Evolutionary conservation across 2,888 invertebrate species (phyloP), one percentile per base, ranked within the genome.

Genomic region (Caenorhabditis wallacei): DNA sequence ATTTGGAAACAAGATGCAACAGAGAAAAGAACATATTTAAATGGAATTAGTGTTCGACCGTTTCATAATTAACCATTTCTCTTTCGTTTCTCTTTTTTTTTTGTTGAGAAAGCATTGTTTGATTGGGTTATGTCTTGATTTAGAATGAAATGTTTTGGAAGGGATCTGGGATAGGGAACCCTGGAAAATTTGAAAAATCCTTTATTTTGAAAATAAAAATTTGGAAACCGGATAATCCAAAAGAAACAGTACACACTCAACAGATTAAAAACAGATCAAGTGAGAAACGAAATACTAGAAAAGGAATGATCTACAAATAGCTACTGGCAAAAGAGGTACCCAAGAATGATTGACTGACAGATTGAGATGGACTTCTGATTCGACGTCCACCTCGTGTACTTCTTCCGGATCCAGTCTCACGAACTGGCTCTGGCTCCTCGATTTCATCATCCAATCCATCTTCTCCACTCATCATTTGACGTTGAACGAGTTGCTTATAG

Each of bases 401-500:
- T 51, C 71, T 35, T 59, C 80, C 40, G 18, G 78, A 68, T 24
- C 61, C 53, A 8, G 66, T 61, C 0, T 76, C 71, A 22, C 76
- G 46, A 13, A 61, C 20, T 13, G 76, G 69, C 24, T 84, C 75
- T 18, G 54, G 16, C 51, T 75, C 64, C 4, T 61, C 76, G 16
- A 78, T 57, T 4, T 66, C 66, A 26, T 80, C 82, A 4, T 80
- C 85, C 11, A 85, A 53, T 16, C 63, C 59, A n/a, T 83, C 84
- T 37, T 78, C 81, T 35, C 81, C 84, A 76, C 89, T 85, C 81
- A 91, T 87, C 88, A 92, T 90, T 82, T 92, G 92, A 30, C 92
- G 76, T 56, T 91, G 90, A 2, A 92, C 92, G 8, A 92, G 87
- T 63, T 90, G 87, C 68, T 90, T 90, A 84, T 92, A 92, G 43